phyloP scores from a whole-genome alignment of 2,113 vertebrate species.

The Orycteropus afer region DNA sequence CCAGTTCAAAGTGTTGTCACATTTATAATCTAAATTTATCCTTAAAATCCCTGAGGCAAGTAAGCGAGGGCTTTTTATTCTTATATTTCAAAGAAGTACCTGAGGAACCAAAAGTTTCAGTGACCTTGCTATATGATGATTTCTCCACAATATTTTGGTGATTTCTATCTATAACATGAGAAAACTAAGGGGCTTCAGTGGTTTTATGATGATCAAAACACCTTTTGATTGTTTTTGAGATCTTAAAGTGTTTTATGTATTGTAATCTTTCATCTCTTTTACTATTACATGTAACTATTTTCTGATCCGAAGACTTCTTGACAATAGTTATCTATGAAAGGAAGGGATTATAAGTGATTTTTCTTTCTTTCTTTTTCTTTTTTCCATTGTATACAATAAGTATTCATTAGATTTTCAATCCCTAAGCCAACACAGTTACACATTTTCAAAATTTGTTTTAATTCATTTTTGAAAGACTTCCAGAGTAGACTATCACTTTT shows the following conservation, averaged over 20 bases:
- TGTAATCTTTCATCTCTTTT: background rate
- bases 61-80: constrained; percentile 42
- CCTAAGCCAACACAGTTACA: background rate
- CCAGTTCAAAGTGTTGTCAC: constrained; percentile 44
- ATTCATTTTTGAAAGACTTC: background rate
- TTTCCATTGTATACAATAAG: background rate
- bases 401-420: background rate
- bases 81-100: constrained; percentile 38
- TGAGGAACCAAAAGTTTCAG: background rate
- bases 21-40: constrained; percentile 62
- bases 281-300: background rate
- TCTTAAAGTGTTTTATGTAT: background rate
- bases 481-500: background rate
- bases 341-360: background rate
- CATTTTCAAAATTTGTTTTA: background rate
- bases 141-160: constrained; percentile 13
- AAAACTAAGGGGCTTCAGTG: background rate
- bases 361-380: background rate
- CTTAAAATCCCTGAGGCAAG: background rate
- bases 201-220: constrained; percentile 40
- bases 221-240: constrained; percentile 14
- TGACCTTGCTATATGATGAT: background rate
- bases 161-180: constrained; percentile 2
- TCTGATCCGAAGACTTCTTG: constrained; percentile 3
- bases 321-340: background rate